Evolutionary conservation across 2,888 invertebrate species (phyloP), one percentile per base, ranked within the genome.

Genomic region (Netelia virgata): DNA sequence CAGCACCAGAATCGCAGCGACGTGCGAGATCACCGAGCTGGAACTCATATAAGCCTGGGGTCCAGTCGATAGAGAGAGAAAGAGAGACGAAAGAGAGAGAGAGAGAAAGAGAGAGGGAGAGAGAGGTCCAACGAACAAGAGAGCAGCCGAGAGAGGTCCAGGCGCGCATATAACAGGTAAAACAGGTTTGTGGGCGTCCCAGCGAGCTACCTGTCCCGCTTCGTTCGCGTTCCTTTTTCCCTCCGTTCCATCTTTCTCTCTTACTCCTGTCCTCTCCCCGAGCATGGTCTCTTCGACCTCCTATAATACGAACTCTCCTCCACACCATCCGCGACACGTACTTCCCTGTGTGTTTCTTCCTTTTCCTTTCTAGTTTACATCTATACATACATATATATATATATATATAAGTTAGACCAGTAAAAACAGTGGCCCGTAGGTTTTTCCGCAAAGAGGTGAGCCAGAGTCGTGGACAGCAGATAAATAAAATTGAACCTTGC

Each of bases 121-220:
- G 69, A 76, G 76, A 76, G 68, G 76, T 76, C 68, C 76, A 79
- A 20, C 28, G 64, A 47, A 53, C 63, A 63, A 55, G 66, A 64
- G 76, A 72, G 78, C 75, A n/a, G 68, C 61, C 69, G 50, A 73
- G 69, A 72, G 72, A 77, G 69, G 75, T 69, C 83, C 75, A 72
- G 76, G 78, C 47, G 47, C 14, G 82, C 74, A 87, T 83, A 87
- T 87, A 88, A 88, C 88, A 88, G 88, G 88, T 88, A 88, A 87
- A 88, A 88, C 88, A 88, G 88, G 88, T 88, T 88, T 88, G 88
- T 88, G 88, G 88, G 88, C 87, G 88, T 88, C 89, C 86, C 82
- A 83, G 55, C 88, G 88, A 83, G 90, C 91, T 91, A 90, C 91
- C 91, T 90, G 90, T 91, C 90, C 89, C 88, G 89, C 89, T 90